phyloP scores from a whole-genome alignment of 2,113 vertebrate species.

The Pelvicachromis taeniatus region DNA sequence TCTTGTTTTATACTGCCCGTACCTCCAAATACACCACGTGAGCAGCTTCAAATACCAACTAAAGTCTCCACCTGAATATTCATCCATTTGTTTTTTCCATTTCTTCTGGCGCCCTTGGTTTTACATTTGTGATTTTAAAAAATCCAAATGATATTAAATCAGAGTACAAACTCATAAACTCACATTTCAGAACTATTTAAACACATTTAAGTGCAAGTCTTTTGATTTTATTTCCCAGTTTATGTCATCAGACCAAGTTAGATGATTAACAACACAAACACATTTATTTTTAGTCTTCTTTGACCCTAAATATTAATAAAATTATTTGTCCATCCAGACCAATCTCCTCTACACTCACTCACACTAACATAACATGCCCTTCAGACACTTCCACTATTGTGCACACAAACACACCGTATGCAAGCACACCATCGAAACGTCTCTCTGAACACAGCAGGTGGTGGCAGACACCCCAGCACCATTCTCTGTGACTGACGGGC shows the following conservation, averaged over 20 bases:
- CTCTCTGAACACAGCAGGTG: conserved; percentile 57
- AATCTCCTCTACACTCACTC: neutral
- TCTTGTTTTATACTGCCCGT: conserved; percentile 28
- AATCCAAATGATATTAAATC: neutral
- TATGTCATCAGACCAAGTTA: neutral
- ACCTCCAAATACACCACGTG: neutral
- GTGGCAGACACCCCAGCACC: conserved; percentile 41
- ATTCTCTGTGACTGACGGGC: conserved; percentile 40
- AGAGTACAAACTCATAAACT: neutral
- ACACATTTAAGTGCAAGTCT: neutral
- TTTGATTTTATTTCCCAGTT: neutral
- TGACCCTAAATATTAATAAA: neutral
- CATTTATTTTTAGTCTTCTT: neutral
- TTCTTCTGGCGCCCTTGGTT: no score
- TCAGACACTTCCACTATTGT: neutral
- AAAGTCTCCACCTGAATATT: neutral
- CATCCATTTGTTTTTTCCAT: neutral
- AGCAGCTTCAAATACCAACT: neutral
- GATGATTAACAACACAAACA: neutral
- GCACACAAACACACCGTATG: conserved; percentile 4
- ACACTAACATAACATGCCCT: neutral
- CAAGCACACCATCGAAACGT: conserved; percentile 4
- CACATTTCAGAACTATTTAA: neutral
- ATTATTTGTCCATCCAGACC: neutral
- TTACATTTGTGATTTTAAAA: neutral